Conservation (phyloP, 1,140 invertebrate genomes). For the Saccostrea cuccullata region DNA sequence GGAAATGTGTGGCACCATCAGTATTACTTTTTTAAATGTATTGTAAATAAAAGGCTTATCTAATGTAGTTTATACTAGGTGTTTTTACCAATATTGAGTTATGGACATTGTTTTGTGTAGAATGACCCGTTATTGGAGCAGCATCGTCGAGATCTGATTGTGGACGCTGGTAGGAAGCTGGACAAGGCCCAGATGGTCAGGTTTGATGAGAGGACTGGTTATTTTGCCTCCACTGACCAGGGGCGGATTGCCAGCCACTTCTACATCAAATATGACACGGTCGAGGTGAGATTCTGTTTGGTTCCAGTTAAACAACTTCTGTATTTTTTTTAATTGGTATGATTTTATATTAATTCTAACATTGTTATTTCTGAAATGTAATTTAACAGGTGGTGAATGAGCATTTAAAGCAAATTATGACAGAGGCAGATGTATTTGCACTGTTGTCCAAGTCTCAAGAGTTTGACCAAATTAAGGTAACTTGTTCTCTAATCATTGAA, state of each 20-base stretch:
- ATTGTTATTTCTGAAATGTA: not conserved
- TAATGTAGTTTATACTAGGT: no score
- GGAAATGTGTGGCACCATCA: no score
- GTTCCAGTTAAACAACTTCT: not conserved
- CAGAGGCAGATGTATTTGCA: conserved; percentile 90
- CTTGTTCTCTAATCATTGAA: not conserved
- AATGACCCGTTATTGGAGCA: conserved; percentile 88
- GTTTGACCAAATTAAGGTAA: conserved; percentile 96
- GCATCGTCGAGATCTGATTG: conserved; percentile 88
- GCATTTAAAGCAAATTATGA: conserved; percentile 86
- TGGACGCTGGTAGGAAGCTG: conserved; percentile 87
- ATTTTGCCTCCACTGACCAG: conserved; percentile 89
- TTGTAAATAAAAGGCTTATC: no score
- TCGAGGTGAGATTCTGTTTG: conserved; percentile 83
- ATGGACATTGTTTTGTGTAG: conserved; percentile 69
- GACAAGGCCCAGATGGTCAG: conserved; percentile 97
- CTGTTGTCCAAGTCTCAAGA: conserved; percentile 95
- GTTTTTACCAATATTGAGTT: no score
- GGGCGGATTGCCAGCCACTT: conserved; percentile 98
- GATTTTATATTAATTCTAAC: not conserved
- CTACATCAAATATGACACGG: conserved; percentile 98
- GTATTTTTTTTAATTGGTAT: not conserved
- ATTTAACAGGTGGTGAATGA: conserved; percentile 75
- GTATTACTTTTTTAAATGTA: no score
- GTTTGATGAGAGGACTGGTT: conserved; percentile 90